These are phyloP conservation scores for Spea multiplicata DNA, from an alignment of 2,113 vertebrate species.

Conservation along the genomic window DNA sequence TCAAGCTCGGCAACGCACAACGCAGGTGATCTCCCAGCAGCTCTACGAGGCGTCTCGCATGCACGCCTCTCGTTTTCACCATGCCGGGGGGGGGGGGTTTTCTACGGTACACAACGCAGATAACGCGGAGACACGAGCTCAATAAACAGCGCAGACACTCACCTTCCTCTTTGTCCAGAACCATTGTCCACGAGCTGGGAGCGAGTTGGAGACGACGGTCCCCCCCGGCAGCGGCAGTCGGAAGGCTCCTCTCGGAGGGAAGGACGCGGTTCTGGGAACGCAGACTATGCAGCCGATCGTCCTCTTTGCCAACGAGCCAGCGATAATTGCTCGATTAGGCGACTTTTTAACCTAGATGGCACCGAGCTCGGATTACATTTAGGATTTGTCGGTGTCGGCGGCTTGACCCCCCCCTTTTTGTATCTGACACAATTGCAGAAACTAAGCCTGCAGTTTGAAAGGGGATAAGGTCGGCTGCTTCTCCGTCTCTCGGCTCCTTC, in stretches of 20 bases:
- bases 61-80: background rate
- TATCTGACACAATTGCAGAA: background rate
- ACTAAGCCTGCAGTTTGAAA: background rate
- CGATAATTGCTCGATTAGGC: conserved; percentile 47
- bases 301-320: conserved; percentile 30
- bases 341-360: conserved; percentile 41
- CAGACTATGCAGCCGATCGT: conserved; percentile 3
- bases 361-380: conserved; percentile 17
- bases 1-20: background rate
- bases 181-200: conserved; percentile 83
- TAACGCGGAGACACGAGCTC: background rate
- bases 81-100: background rate
- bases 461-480: conserved; percentile 17
- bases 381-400: background rate
- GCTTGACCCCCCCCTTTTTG: background rate
- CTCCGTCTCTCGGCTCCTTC: conserved; percentile 2
- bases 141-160: conserved; percentile 57
- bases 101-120: background rate
- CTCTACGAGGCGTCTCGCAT: background rate
- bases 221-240: conserved; percentile 57
- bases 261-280: background rate
- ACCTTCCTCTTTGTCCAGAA: conserved; percentile 93
- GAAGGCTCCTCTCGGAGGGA: conserved; percentile 20
- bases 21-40: background rate
- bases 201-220: conserved; percentile 78